Conservation (phyloP, 35 echinoderm and acorn worm genomes). For the Holothuria glaberrima region DNA sequence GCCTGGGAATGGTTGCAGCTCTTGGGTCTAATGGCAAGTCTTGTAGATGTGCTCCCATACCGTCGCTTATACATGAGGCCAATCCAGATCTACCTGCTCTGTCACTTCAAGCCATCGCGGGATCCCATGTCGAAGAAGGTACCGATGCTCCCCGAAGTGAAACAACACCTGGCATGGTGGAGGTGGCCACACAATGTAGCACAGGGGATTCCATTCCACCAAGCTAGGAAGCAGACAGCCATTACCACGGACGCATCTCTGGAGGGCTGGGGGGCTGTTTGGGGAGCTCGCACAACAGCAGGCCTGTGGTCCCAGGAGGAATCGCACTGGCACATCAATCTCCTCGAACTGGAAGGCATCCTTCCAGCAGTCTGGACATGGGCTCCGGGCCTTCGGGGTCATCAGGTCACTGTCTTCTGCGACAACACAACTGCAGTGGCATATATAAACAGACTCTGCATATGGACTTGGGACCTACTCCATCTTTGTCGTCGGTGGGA, state of each 20-base stretch:
- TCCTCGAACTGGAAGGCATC: conserved; percentile 18
- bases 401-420: not conserved
- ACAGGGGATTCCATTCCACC: not conserved
- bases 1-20: not conserved
- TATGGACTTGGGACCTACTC: not conserved
- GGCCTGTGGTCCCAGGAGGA: not conserved
- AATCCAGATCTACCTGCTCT: conserved; percentile 13
- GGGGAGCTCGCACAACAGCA: not conserved
- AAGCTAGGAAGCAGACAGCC: not conserved
- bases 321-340: not conserved
- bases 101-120: not conserved
- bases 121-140: not conserved
- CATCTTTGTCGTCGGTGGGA: not conserved
- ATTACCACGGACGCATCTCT: conserved; percentile 25
- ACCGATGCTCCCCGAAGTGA: not conserved
- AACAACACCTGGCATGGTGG: conserved; percentile 17
- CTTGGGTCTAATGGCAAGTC: not conserved
- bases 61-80: not conserved
- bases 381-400: not conserved
- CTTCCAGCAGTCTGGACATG: not conserved
- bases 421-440: conserved; percentile 12
- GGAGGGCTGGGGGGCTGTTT: not conserved
- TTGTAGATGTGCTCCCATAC: not conserved
- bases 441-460: not conserved
- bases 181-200: not conserved